Conservation (phyloP, 1,140 invertebrate genomes). For the Pemphigus obesinymphae region DNA sequence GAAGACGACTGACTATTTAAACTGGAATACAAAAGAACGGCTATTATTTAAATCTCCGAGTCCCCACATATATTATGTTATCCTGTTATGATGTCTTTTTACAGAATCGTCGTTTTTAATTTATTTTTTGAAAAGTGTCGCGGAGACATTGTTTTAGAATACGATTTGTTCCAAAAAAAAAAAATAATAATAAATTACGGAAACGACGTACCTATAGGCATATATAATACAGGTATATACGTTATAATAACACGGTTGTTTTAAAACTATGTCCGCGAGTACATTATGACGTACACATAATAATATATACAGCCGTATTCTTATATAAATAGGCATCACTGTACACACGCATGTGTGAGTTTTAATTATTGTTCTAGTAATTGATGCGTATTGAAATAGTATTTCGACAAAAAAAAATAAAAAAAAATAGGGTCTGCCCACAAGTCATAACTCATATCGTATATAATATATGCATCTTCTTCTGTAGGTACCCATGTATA, state of each 20-base stretch:
- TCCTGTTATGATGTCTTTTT: slow-evolving; percentile 16
- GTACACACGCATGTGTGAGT: neutral
- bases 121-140: neutral
- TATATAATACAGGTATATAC: neutral
- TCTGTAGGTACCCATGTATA: too few species aligned
- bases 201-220: too few species aligned
- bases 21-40: neutral
- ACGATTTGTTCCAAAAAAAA: slow-evolving; percentile 16
- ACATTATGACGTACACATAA: neutral
- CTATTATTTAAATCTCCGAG: slow-evolving; percentile 30
- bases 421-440: too few species aligned
- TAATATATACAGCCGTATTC: neutral
- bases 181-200: too few species aligned
- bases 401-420: neutral
- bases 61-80: neutral
- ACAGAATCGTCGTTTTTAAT: slow-evolving; percentile 13
- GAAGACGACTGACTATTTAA: neutral
- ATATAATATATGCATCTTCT: too few species aligned
- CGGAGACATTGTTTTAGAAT: slow-evolving; percentile 2
- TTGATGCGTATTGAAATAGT: slow-evolving; percentile 1
- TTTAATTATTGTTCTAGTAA: slow-evolving; percentile 10
- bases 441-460: too few species aligned
- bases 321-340: neutral
- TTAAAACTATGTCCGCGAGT: neutral
- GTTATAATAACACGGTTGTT: slow-evolving; percentile 24